Evolutionary conservation across 1,140 invertebrate genomes (phyloP).

Genomic region (Dendrolimus kikuchii): DNA sequence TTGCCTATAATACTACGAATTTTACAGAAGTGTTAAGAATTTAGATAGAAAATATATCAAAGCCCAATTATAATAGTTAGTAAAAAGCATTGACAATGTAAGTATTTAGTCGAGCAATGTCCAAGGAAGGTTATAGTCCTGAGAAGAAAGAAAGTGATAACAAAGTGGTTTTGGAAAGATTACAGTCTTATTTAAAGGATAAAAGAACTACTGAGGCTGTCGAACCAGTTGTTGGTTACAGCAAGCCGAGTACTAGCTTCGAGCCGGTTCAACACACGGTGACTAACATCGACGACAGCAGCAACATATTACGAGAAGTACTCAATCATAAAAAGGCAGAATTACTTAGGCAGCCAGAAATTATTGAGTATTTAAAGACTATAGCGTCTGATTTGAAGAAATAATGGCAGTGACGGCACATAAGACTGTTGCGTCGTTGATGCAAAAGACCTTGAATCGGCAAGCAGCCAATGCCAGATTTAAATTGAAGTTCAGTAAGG

Average conservation of each 20-base stretch:
- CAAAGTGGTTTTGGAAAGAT: slow-evolving; percentile 64
- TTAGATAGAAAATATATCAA: no score
- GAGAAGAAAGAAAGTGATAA: slow-evolving; percentile 63
- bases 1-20: no score
- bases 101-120: slow-evolving; percentile 39
- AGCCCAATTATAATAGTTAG: not conserved
- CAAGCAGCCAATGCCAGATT: slow-evolving; percentile 41
- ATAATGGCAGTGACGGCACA: slow-evolving; percentile 55
- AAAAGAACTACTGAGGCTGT: slow-evolving; percentile 50
- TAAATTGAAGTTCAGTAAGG: slow-evolving; percentile 47
- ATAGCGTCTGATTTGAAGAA: slow-evolving; percentile 58
- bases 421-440: slow-evolving; percentile 57
- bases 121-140: slow-evolving; percentile 65
- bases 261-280: slow-evolving; percentile 42
- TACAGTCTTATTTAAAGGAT: slow-evolving; percentile 67
- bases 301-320: slow-evolving; percentile 59
- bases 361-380: slow-evolving; percentile 54
- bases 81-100: slow-evolving; percentile 22
- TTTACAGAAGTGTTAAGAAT: no score
- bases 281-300: slow-evolving; percentile 47
- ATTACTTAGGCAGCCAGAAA: slow-evolving; percentile 59
- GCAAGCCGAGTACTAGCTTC: slow-evolving; percentile 54
- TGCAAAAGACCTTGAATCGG: slow-evolving; percentile 58
- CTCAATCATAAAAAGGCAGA: slow-evolving; percentile 66
- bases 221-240: slow-evolving; percentile 36